Evolutionary conservation across 2,797 vertebrate species (phyloP).

Genomic region (Pygocentrus nattereri): DNA sequence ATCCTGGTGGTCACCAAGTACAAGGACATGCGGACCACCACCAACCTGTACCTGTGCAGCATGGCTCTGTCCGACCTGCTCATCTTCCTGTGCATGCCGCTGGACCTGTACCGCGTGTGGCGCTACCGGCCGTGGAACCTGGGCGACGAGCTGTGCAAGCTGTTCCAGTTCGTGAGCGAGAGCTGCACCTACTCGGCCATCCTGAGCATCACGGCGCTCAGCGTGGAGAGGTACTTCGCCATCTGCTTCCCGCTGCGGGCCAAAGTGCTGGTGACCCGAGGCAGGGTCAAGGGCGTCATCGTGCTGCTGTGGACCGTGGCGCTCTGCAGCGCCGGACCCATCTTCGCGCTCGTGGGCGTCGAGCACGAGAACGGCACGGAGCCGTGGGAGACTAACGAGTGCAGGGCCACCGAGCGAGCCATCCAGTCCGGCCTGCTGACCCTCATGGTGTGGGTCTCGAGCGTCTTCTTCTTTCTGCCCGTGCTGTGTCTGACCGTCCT

Average conservation of each 20-base stretch:
- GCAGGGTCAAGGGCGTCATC: conserved; percentile 90
- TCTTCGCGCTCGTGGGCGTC: conserved; percentile 94
- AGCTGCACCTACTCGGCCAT: conserved; percentile 97
- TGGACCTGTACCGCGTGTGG: conserved; percentile 97
- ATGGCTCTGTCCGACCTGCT: conserved; percentile 97
- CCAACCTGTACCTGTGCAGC: conserved; percentile 96
- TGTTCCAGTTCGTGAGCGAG: conserved; percentile 97
- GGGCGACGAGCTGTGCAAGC: conserved; percentile 92
- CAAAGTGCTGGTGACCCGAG: conserved; percentile 93
- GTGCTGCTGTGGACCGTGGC: conserved; percentile 91
- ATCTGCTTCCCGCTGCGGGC: conserved; percentile 95
- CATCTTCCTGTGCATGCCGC: conserved; percentile 97
- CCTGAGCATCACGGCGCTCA: conserved; percentile 96
- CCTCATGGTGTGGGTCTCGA: conserved; percentile 97
- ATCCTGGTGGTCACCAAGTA: conserved; percentile 92
- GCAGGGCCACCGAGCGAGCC: conserved; percentile 92
- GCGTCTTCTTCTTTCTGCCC: conserved; percentile 95
- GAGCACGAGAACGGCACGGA: conserved; percentile 87
- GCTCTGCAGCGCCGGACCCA: conserved; percentile 91
- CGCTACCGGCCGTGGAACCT: conserved; percentile 95
- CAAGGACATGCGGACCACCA: conserved; percentile 95
- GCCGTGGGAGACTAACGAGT: conserved; percentile 88
- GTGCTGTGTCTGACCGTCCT: conserved; percentile 96
- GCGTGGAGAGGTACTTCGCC: conserved; percentile 95
- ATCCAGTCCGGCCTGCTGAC: conserved; percentile 93